A percentile compares a stretch with the other conserved stretches of the same genome.
These are phyloP conservation scores for Micromys minutus DNA, from an alignment of 2,113 vertebrate genomes.

Conservation along the genomic window DNA sequence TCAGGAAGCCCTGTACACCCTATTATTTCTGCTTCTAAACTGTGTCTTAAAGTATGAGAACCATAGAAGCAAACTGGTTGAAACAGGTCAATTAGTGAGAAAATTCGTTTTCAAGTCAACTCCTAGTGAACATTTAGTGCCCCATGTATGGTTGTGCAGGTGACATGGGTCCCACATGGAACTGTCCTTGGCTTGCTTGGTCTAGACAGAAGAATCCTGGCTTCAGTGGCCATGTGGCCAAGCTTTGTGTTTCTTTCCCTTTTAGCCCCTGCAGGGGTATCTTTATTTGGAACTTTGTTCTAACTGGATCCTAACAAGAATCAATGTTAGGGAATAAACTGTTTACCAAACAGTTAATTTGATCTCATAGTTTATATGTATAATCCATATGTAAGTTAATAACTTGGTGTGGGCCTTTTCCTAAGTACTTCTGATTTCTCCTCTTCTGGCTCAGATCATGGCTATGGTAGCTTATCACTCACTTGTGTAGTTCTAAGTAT, in stretches of 20 bases:
- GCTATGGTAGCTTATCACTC: not conserved
- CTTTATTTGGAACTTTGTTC: not conserved
- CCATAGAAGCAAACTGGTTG: rapidly evolving
- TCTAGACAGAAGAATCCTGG: not conserved
- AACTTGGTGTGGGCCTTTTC: not conserved
- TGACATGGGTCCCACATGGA: rapidly evolving
- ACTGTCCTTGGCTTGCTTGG: not conserved
- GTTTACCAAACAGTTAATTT: not conserved
- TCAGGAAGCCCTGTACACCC: rapidly evolving
- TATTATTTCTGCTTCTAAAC: not conserved
- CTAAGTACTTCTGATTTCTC: not conserved
- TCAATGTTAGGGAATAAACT: not conserved
- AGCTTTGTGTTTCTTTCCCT: not conserved
- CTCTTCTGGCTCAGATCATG: not conserved
- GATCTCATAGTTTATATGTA: not conserved
- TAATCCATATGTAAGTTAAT: not conserved
- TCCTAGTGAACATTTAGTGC: not conserved
- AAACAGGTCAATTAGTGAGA: not conserved
- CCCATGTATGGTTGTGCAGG: not conserved
- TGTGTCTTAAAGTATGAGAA: not conserved
- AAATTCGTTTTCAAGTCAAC: not conserved
- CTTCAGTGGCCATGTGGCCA: not conserved
- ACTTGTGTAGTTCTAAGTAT: not conserved
- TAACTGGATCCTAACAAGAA: not conserved
- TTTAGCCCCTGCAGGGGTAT: not conserved